Evolutionary conservation across 1,140 invertebrate genomes (phyloP).

Genomic region (Heliothis subflexa): DNA sequence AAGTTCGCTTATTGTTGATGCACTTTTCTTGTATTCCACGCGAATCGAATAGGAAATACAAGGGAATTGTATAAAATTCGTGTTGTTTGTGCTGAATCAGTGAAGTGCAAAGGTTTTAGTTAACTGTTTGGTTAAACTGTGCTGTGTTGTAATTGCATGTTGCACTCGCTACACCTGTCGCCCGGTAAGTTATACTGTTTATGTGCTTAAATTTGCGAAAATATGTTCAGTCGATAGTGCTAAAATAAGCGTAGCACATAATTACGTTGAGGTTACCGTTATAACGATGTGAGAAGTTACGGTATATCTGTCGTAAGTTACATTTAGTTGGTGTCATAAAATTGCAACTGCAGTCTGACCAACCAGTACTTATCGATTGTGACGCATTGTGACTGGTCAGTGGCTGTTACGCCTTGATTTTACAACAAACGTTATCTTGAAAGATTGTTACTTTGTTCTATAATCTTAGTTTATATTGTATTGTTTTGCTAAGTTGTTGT

Average conservation of each 20-base stretch:
- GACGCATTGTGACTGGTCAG: slow-evolving; percentile 58
- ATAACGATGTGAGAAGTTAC: slow-evolving; percentile 30
- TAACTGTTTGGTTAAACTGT: slow-evolving; percentile 37
- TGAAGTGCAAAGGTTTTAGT: slow-evolving; percentile 58
- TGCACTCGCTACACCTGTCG: slow-evolving; percentile 68
- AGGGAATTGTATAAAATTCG: slow-evolving; percentile 44
- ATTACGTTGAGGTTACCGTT: slow-evolving; percentile 37
- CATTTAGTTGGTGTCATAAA: slow-evolving; percentile 51
- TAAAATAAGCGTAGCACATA: neutral
- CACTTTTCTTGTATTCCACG: slow-evolving; percentile 50
- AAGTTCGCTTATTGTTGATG: slow-evolving; percentile 51
- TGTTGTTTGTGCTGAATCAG: slow-evolving; percentile 47
- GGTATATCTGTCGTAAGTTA: slow-evolving; percentile 29
- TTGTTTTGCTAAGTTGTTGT: slow-evolving; percentile 13
- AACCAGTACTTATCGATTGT: slow-evolving; percentile 78
- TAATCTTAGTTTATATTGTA: slow-evolving; percentile 17
- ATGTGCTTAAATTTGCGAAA: slow-evolving; percentile 52
- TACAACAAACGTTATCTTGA: slow-evolving; percentile 39
- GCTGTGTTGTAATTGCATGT: slow-evolving; percentile 55
- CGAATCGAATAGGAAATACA: slow-evolving; percentile 36
- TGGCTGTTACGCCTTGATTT: slow-evolving; percentile 30
- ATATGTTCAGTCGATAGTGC: slow-evolving; percentile 9
- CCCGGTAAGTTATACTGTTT: slow-evolving; percentile 70
- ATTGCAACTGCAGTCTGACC: slow-evolving; percentile 68
- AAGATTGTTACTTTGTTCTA: slow-evolving; percentile 9